phyloP scores from a whole-genome alignment of 2,113 vertebrate genomes.

The Eleginops maclovinus region DNA sequence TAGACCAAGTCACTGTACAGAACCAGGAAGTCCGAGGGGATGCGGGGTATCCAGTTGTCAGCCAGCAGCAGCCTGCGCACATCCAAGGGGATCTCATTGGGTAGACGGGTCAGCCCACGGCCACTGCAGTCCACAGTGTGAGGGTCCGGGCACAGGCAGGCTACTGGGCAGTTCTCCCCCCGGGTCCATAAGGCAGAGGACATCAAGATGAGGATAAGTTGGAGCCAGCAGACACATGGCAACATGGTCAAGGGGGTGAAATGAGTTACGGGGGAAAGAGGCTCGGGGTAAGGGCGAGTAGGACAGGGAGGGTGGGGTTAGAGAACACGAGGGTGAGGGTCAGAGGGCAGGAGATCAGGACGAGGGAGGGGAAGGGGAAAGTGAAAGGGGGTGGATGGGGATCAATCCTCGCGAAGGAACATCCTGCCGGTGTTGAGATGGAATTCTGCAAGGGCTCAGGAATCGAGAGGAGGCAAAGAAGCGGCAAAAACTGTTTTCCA shows the following conservation, averaged over 20 bases:
- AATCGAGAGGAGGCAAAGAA: conserved; percentile 70
- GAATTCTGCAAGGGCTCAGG: conserved; percentile 61
- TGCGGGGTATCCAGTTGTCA: conserved; percentile 92
- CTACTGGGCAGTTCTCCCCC: conserved; percentile 88
- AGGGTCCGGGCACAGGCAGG: conserved; percentile 91
- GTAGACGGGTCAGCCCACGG: conserved; percentile 91
- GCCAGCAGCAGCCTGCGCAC: conserved; percentile 93
- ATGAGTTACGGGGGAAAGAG: conserved; percentile 65
- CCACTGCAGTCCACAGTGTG: conserved; percentile 96
- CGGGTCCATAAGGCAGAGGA: conserved; percentile 79
- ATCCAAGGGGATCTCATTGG: conserved; percentile 92
- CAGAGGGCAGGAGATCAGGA: conserved; percentile 75
- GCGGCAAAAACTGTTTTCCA: conserved; percentile 75
- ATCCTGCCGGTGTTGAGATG: conserved; percentile 68
- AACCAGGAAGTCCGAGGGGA: conserved; percentile 95
- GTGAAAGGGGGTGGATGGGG: conserved; percentile 71
- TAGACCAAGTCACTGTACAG: conserved; percentile 96
- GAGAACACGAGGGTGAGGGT: conserved; percentile 67
- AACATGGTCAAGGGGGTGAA: conserved; percentile 85
- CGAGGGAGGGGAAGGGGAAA: conserved; percentile 78
- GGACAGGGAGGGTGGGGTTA: conserved; percentile 51
- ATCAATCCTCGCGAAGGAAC: conserved; percentile 83
- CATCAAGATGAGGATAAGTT: conserved; percentile 81
- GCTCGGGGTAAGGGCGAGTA: conserved; percentile 56
- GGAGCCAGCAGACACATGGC: conserved; percentile 84